phyloP scores from a whole-genome alignment of 2,797 vertebrate species.

The Crocidura indochinensis region DNA sequence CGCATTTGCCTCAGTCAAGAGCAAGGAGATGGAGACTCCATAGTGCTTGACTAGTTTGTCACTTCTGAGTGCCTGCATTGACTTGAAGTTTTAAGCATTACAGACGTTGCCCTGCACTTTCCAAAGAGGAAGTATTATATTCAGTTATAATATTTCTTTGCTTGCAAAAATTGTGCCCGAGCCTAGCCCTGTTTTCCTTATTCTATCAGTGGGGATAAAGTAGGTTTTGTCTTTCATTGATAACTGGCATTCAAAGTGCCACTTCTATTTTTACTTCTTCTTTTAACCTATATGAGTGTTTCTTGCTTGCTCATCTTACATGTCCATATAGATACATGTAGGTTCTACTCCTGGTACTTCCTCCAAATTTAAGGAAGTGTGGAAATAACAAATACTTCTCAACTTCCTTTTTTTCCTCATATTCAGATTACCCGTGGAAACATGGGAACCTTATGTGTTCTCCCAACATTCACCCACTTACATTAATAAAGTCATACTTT shows the following conservation, averaged over 20 bases:
- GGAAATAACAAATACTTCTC: conserved; percentile 18
- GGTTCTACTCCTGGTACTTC: background rate
- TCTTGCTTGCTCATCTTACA: background rate
- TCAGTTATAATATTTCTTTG: conserved; percentile 62
- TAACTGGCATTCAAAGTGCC: conserved; percentile 8
- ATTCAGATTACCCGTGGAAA: conserved; percentile 51
- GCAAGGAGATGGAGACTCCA: conserved; percentile 63
- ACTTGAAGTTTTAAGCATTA: conserved; percentile 58
- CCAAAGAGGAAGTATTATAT: conserved; percentile 56
- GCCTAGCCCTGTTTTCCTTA: conserved; percentile 8
- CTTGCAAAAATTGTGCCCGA: conserved; percentile 28
- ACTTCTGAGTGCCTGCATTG: conserved; percentile 53
- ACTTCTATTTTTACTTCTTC: background rate
- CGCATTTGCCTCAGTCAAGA: conserved; percentile 67
- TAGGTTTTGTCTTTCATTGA: conserved; percentile 44
- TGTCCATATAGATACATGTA: background rate
- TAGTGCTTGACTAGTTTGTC: conserved; percentile 48
- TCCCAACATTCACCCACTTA: conserved; percentile 14
- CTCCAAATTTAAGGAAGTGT: conserved; percentile 60
- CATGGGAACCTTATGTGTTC: conserved; percentile 43
- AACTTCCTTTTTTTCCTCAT: background rate
- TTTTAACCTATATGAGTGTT: conserved; percentile 41
- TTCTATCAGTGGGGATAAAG: conserved; percentile 44
- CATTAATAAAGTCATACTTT: conserved; percentile 33
- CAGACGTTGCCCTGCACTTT: conserved; percentile 68